Conservation (phyloP, 2,113 vertebrate species). For the Tragulus kanchil region DNA sequence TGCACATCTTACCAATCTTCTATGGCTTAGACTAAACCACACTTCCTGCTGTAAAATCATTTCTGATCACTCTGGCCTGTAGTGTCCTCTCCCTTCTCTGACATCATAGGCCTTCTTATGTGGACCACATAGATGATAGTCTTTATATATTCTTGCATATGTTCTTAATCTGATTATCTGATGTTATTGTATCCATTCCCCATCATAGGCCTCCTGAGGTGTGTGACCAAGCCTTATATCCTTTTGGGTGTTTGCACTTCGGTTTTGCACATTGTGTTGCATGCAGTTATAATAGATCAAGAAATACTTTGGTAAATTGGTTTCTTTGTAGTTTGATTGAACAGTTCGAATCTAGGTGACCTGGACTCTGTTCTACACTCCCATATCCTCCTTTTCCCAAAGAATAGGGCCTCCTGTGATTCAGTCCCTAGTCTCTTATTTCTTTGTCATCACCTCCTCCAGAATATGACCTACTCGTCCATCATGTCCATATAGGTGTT, state of each 20-base stretch:
- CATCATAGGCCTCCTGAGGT: not conserved
- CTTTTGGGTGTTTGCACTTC: not conserved
- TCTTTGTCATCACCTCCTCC: not conserved
- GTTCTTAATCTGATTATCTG: slow-evolving; percentile 14
- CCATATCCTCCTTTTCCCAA: too few relatives aligned
- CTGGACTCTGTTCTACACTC: not conserved
- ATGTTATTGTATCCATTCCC: slow-evolving; percentile 47
- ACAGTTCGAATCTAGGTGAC: slow-evolving; percentile 32
- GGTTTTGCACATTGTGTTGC: not conserved
- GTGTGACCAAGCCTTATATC: not conserved
- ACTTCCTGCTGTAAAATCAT: not conserved
- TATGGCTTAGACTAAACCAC: not conserved
- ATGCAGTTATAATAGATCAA: not conserved
- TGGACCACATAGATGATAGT: not conserved
- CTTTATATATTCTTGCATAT: not conserved
- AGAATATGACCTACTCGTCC: not conserved
- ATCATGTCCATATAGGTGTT: not conserved
- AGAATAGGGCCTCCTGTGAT: not conserved
- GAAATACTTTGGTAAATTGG: slow-evolving; percentile 40
- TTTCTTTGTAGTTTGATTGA: slow-evolving; percentile 14
- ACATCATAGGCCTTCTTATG: not conserved
- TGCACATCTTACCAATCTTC: slow-evolving; percentile 4
- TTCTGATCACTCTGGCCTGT: not conserved
- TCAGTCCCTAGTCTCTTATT: not conserved
- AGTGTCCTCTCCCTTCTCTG: not conserved